These are phyloP conservation scores for Columba livia DNA, from an alignment of 2,113 vertebrate species.

Conservation along the genomic window DNA sequence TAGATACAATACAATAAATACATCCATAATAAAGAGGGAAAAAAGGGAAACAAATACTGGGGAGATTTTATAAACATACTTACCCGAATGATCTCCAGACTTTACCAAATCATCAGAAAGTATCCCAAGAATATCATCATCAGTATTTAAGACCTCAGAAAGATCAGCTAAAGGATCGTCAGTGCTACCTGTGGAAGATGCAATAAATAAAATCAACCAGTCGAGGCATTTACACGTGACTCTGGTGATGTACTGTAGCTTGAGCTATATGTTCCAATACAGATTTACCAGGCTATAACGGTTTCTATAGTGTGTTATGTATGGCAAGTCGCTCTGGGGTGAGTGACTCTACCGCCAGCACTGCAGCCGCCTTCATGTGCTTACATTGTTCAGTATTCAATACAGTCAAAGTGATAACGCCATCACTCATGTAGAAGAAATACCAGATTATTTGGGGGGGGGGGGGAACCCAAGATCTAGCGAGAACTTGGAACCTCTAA, in stretches of 20 bases:
- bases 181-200: slow-evolving; percentile 77
- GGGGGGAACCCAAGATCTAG: neutral
- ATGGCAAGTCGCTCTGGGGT: neutral
- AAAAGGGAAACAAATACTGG: neutral
- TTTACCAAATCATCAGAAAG: slow-evolving; percentile 92
- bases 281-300: neutral
- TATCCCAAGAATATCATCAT: slow-evolving; percentile 95
- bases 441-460: neutral
- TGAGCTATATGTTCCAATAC: neutral
- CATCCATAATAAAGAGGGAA: neutral
- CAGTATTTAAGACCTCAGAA: slow-evolving; percentile 91
- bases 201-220: neutral
- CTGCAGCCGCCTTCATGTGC: neutral
- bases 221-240: neutral
- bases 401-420: neutral
- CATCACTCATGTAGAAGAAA: neutral
- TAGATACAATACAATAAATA: neutral
- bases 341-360: neutral
- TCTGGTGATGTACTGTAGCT: neutral
- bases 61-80: neutral
- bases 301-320: accelerated
- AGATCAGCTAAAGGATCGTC: slow-evolving; percentile 89
- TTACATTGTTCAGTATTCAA: accelerated
- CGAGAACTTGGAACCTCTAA: neutral
- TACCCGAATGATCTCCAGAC: slow-evolving; percentile 90